phyloP scores from a whole-genome alignment of 2,113 vertebrate species.

The Jaculus jaculus region DNA sequence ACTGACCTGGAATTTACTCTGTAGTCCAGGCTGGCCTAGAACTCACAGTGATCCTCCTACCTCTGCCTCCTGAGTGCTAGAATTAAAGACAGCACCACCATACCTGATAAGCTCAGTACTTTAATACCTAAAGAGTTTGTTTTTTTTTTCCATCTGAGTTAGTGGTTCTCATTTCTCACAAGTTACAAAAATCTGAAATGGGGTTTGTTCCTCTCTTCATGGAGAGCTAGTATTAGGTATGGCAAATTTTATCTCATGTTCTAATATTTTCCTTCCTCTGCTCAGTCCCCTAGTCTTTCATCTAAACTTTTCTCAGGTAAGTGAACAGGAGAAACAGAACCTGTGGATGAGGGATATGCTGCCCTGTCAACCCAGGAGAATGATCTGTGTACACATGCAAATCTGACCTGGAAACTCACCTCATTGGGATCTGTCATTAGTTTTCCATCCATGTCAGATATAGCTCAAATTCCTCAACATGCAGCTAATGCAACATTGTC shows the following conservation, averaged over 20 bases:
- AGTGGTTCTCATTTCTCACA: neutral
- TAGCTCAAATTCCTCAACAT: neutral
- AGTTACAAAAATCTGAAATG: neutral
- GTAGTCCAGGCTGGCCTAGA: too few relatives aligned
- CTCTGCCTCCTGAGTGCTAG: too few relatives aligned
- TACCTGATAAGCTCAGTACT: too few relatives aligned
- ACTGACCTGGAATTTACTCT: too few relatives aligned
- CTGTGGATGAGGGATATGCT: neutral
- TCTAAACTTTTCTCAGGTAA: neutral
- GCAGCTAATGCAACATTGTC: neutral
- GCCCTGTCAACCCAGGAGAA: neutral
- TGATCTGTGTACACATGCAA: neutral
- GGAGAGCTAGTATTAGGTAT: neutral
- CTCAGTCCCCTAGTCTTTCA: neutral
- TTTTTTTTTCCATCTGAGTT: neutral
- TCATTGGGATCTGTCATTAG: neutral
- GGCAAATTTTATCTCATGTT: neutral
- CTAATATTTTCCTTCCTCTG: neutral
- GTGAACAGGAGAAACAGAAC: neutral
- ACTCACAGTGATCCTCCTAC: too few relatives aligned
- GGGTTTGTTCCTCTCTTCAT: neutral
- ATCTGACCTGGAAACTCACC: neutral
- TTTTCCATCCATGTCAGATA: neutral
- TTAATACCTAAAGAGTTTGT: neutral
- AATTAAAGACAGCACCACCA: too few relatives aligned